These are phyloP conservation scores for Reinhardtius hippoglossoides DNA, from an alignment of 2,113 vertebrate species.

Conservation along the genomic window DNA sequence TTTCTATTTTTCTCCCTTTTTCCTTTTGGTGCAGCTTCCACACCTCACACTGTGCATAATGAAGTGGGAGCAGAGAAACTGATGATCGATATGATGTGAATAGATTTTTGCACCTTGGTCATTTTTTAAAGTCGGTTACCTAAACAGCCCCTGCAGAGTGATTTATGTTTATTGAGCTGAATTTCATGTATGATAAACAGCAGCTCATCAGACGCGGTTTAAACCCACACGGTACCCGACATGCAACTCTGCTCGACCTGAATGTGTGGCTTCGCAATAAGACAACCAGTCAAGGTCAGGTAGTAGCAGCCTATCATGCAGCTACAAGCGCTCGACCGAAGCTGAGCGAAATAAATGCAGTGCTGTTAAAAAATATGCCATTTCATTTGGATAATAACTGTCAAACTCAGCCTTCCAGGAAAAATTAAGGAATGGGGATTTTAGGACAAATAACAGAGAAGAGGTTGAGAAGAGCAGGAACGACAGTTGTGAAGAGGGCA, in stretches of 20 bases:
- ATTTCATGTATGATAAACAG: slow-evolving; percentile 34
- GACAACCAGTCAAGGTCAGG: slow-evolving; percentile 40
- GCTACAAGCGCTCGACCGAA: not conserved
- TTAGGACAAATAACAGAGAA: slow-evolving; percentile 15
- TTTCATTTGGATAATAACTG: slow-evolving; percentile 5
- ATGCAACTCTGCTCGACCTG: not conserved
- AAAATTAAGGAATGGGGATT: slow-evolving; percentile 17
- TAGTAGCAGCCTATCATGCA: slow-evolving; percentile 9
- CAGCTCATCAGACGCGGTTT: slow-evolving; percentile 16
- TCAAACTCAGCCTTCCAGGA: slow-evolving; percentile 19
- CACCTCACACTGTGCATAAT: not conserved
- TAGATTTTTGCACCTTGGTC: not conserved
- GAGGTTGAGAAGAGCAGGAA: slow-evolving; percentile 1
- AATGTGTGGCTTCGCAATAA: slow-evolving; percentile 14
- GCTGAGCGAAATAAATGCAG: not conserved
- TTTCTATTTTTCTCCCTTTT: not conserved
- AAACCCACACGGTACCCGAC: not conserved
- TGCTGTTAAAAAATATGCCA: slow-evolving; percentile 1
- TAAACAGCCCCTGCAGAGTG: slow-evolving; percentile 29
- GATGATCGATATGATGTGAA: slow-evolving; percentile 6
- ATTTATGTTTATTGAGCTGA: slow-evolving; percentile 36
- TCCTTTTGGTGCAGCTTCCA: not conserved
- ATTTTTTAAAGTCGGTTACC: not conserved
- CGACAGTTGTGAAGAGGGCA: slow-evolving; percentile 28
- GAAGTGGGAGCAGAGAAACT: slow-evolving; percentile 2